These are phyloP conservation scores for Cuniculus paca DNA, from an alignment of 2,797 vertebrate species.

Conservation along the genomic window DNA sequence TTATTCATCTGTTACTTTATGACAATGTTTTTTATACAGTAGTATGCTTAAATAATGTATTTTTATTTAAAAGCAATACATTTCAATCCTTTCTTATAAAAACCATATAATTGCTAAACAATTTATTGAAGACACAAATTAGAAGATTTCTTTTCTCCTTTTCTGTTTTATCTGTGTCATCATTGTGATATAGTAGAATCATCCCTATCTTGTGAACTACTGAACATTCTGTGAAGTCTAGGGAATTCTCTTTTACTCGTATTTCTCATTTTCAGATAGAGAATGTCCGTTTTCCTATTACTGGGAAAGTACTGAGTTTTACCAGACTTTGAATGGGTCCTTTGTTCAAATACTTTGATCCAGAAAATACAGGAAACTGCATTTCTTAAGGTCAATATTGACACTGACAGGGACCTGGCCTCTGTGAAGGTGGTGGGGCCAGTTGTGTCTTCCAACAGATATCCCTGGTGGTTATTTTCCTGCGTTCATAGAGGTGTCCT, in stretches of 20 bases:
- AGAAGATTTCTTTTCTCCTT: not conserved
- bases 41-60: not conserved
- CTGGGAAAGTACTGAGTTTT: not conserved
- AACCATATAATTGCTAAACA: not conserved
- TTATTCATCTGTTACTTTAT: not conserved
- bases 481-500: not conserved
- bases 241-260: not conserved
- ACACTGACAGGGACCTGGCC: not conserved
- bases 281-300: not conserved
- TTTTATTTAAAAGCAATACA: conserved; percentile 1
- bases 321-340: not conserved
- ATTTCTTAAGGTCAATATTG: not conserved
- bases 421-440: not conserved
- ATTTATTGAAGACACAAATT: not conserved
- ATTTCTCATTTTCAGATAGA: not conserved
- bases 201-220: not conserved
- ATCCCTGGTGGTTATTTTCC: not conserved
- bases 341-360: not conserved
- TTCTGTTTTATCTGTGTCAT: not conserved
- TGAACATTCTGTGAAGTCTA: not conserved
- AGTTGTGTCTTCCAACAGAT: not conserved
- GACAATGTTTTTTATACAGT: not conserved
- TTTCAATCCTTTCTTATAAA: not conserved
- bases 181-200: not conserved
- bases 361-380: not conserved